Conservation (phyloP, 2,888 invertebrate genomes). For the Portevinia maculata region DNA sequence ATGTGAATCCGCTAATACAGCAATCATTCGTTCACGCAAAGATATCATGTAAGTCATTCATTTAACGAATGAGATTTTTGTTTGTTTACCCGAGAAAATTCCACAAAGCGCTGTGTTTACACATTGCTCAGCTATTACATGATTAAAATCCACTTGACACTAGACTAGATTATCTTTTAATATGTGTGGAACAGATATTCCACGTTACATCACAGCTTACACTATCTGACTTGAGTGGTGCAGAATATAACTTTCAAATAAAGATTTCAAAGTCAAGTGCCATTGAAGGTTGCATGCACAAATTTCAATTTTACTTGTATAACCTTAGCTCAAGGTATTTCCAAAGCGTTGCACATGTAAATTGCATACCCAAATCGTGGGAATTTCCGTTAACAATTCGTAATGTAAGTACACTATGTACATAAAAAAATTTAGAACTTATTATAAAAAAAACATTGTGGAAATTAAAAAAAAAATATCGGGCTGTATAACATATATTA, state of each 20-base stretch:
- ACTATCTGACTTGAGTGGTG: slow-evolving; percentile 28
- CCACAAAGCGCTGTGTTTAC: slow-evolving; percentile 27
- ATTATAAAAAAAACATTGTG: too few species aligned
- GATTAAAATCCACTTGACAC: slow-evolving; percentile 36
- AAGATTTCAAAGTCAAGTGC: slow-evolving; percentile 55
- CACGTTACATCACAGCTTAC: slow-evolving; percentile 28
- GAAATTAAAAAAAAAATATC: too few species aligned
- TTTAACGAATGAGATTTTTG: slow-evolving; percentile 38
- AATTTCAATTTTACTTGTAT: slow-evolving; percentile 1
- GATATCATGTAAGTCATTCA: slow-evolving; percentile 61
- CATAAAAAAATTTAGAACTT: neutral
- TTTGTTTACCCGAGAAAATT: slow-evolving; percentile 23
- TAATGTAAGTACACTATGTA: neutral
- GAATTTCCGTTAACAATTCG: neutral
- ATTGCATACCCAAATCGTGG: neutral
- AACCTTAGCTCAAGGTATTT: slow-evolving; percentile 22
- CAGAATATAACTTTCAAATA: slow-evolving; percentile 41
- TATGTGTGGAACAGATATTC: slow-evolving; percentile 4
- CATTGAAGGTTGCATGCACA: slow-evolving; percentile 20
- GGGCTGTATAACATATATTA: too few species aligned
- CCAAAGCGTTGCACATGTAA: slow-evolving; percentile 4
- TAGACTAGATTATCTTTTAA: slow-evolving; percentile 60
- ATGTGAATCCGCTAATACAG: slow-evolving; percentile 47
- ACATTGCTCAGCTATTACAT: slow-evolving; percentile 32
- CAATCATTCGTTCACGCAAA: slow-evolving; percentile 25